phyloP scores from a whole-genome alignment of 2,888 invertebrate species.

The Pammene aurita region DNA sequence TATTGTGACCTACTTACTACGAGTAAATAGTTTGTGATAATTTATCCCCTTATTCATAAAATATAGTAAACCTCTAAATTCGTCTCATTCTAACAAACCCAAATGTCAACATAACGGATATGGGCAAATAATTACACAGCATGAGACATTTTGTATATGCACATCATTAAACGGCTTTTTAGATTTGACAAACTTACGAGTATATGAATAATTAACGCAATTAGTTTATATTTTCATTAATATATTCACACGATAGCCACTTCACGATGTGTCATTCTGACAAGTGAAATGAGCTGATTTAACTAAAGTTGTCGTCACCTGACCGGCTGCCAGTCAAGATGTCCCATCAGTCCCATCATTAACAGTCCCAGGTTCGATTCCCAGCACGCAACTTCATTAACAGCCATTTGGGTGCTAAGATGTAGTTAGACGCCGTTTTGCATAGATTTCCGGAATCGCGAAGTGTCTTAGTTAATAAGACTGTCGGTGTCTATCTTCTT shows the following conservation, averaged over 20 bases:
- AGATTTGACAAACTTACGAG: too few relatives aligned
- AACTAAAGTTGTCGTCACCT: background rate
- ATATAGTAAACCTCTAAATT: too few relatives aligned
- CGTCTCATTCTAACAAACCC: too few relatives aligned
- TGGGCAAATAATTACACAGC: too few relatives aligned
- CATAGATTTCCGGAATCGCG: conserved; percentile 17
- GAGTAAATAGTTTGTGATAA: too few relatives aligned
- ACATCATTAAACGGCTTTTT: too few relatives aligned
- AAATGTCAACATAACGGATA: too few relatives aligned
- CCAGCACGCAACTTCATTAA: conserved; percentile 32
- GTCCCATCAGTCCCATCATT: conserved; percentile 22
- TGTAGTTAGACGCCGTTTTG: conserved; percentile 4
- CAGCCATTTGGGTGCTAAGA: conserved; percentile 23
- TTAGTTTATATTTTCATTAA: too few relatives aligned
- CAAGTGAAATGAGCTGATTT: background rate
- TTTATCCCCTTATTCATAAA: too few relatives aligned
- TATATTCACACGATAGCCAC: background rate
- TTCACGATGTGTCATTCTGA: background rate
- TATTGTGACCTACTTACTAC: too few relatives aligned
- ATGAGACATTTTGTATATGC: too few relatives aligned
- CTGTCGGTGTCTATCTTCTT: background rate
- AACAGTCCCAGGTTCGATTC: conserved; percentile 10
- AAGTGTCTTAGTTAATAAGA: conserved; percentile 2
- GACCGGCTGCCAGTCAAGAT: background rate
- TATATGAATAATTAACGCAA: too few relatives aligned